Evolutionary conservation across 1,140 invertebrate genomes (phyloP), one percentile per base, ranked within the genome.

Genomic region (Neuroterus valhalla): DNA sequence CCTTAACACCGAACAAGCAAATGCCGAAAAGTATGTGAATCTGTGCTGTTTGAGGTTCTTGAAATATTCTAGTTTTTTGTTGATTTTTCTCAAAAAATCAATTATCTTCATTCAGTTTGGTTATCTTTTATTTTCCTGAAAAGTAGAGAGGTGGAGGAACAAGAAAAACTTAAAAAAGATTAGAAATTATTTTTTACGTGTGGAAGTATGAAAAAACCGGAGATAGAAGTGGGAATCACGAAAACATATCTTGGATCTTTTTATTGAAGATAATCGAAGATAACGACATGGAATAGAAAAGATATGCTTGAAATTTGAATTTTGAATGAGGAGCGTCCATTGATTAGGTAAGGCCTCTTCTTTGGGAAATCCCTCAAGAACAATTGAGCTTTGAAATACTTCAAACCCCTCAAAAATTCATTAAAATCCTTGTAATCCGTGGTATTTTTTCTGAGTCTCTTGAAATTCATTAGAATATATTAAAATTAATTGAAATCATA

Each of bases 191-290:
- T 62, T 62, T 55, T 31, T 31, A 62, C 55, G 31, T 62, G n/a
- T 38, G n/a, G 14, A 62, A n/a, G 21, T 62, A n/a, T 38, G n/a
- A 23, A 38, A 23, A 23, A 62, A n/a, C 15, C 55, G 26, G 14
- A 62, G 31, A 62, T 23, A 62, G 4, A 62, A 31, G 15, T 23
- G 26, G 55, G n/a, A 62, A 38, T 62, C 55, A 38, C 26, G 31
- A 31, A 38, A 14, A 62, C 55, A 62, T 62, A 62, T 62, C 55
- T 62, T n/a, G 55, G 14, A 15, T 62, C 55, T 62, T 62, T 62
- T 23, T n/a, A 62, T 62, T 62, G 8, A 38, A 38, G 23, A 62
- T 62, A 62, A 6, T n/a, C n/a, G n/a, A n/a, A n/a, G n/a, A n/a
- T n/a, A n/a, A n/a, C n/a, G n/a, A n/a, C n/a, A n/a, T n/a, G n/a